A percentile compares a stretch with the other conserved stretches of the same genome.
phyloP scores from a whole-genome alignment of 2,113 vertebrate genomes.

The Rhinolophus sinicus region DNA sequence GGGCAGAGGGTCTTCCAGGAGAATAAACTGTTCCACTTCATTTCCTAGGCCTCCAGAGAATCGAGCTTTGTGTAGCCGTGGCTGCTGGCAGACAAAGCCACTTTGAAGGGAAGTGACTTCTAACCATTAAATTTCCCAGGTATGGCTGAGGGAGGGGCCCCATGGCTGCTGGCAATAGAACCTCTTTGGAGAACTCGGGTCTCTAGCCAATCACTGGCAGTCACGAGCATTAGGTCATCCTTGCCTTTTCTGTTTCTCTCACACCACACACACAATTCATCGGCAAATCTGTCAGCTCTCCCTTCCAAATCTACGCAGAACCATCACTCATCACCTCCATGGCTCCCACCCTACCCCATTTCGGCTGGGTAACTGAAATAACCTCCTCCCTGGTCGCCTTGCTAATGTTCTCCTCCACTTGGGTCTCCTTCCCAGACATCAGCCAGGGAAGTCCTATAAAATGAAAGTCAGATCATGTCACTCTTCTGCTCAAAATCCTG shows the following conservation, averaged over 20 bases:
- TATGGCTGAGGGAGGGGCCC: background rate
- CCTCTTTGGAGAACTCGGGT: background rate
- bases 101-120: background rate
- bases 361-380: rapidly evolving
- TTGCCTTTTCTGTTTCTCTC: background rate
- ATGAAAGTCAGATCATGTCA: background rate
- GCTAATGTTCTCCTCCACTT: background rate
- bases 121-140: background rate
- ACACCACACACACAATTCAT: rapidly evolving
- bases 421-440: background rate
- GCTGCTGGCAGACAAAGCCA: background rate
- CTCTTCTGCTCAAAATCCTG: background rate
- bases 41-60: background rate
- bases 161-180: no score
- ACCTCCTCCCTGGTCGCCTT: background rate
- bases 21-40: rapidly evolving
- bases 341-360: rapidly evolving
- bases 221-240: background rate
- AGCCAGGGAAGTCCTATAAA: background rate
- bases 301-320: rapidly evolving
- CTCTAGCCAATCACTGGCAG: background rate
- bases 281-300: background rate
- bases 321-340: rapidly evolving
- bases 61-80: no score
- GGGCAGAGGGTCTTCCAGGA: background rate